Conservation (phyloP, 2,888 invertebrate genomes). For the Sphecodes monilicornis region DNA sequence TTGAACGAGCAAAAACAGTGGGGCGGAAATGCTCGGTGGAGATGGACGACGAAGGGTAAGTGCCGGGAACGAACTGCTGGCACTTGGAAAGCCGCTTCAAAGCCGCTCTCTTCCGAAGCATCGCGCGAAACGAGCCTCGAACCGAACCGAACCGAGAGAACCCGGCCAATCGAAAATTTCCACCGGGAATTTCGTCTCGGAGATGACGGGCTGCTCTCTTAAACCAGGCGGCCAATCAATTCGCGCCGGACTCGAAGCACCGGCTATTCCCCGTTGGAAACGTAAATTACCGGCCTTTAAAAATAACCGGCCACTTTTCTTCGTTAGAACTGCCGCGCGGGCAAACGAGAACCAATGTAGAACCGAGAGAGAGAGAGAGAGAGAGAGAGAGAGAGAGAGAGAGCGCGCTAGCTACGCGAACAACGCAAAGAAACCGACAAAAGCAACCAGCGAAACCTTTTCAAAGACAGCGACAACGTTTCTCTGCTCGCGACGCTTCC, state of each 20-base stretch:
- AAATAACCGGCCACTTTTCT: no score
- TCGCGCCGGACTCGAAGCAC: no score
- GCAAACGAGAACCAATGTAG: no score
- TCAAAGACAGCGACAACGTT: slow-evolving; percentile 52
- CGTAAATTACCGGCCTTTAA: no score
- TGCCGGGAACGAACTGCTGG: slow-evolving; percentile 50
- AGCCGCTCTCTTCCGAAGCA: neutral
- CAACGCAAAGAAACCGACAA: slow-evolving; percentile 20
- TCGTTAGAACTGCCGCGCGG: no score
- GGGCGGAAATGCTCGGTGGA: slow-evolving; percentile 61
- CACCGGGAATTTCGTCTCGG: neutral
- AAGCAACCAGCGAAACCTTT: slow-evolving; percentile 57
- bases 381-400: neutral
- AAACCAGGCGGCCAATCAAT: no score
- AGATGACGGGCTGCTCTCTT: no score
- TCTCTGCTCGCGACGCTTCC: slow-evolving; percentile 61
- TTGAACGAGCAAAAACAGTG: slow-evolving; percentile 64
- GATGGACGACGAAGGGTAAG: slow-evolving; percentile 60
- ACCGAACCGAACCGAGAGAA: no score
- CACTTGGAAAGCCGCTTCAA: slow-evolving; percentile 17
- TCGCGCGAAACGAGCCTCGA: no score
- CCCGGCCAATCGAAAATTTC: neutral
- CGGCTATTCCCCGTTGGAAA: no score
- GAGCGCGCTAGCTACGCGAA: no score
- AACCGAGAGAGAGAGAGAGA: no score